Base-by-base conservation (phyloP, 2,797 vertebrate genomes). In the Macropus fuliginosus region DNA sequence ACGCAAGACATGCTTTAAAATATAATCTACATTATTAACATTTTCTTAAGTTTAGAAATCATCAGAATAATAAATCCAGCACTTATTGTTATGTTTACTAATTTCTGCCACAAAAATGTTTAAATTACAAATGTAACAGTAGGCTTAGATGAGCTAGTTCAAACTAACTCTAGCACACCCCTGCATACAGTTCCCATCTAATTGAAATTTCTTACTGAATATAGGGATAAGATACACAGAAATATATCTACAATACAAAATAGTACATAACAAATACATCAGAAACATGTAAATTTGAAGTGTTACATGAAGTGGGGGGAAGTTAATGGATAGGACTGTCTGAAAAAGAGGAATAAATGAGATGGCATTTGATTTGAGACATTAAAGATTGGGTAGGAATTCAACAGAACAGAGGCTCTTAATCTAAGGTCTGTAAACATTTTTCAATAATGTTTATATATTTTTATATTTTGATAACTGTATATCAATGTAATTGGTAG, bases 221-320 rank as follows among this genome's bases (percentile, higher is more conserved):
- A 91, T 66, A 34, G 4, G 81, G 1, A 89, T 1, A 87, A 34
- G 2, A 54, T 57, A 31, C 91, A 28, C 5, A 91, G 5, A 91
- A 93, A 90, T 16, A 93, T 4, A 57, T 40, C n/a, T 66, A n/a
- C 14, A n/a, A 74, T 74, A 10, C 91, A 90, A 96, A 89, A 54
- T 40, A 31, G 57, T 2, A 59, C 2, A 24, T 9, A 55, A 34
- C 18, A 55, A n/a, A 46, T 1, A 21, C 40, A 28, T 55, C n/a
- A 91, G 3, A 57, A 34, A 89, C 12, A 34, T 46, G 29, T 90
- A 93, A 4, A 40, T 55, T 54, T 18, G 24, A 27, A 55, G 4
- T 91, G 2, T 28, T 74, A 93, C 1, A 54, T 52, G 6, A n/a
- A 92, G 18, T 8, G 18, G 6, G 6, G n/a, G 34, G 14, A 74